phyloP scores from a whole-genome alignment of 2,888 invertebrate genomes.

The Scaptomyza caliginosa region DNA sequence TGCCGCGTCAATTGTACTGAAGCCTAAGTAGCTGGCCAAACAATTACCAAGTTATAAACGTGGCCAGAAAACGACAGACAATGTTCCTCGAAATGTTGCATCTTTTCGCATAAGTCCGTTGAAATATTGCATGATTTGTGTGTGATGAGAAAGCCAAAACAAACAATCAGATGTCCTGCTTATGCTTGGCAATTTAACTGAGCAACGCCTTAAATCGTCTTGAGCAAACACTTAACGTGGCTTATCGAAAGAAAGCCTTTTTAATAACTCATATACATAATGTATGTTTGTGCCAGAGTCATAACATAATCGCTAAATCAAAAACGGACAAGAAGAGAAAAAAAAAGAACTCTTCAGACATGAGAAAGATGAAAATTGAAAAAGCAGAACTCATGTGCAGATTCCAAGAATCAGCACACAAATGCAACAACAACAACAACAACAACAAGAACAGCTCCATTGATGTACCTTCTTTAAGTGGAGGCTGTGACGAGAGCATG shows the following conservation, averaged over 20 bases:
- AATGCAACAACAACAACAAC: constrained; percentile 2
- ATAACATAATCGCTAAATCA: constrained; percentile 71
- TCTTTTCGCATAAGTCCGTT: constrained; percentile 14
- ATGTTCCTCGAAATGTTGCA: constrained; percentile 21
- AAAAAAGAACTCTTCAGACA: constrained; percentile 34
- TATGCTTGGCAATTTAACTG: constrained; percentile 30
- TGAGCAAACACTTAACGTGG: constrained; percentile 63
- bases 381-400: constrained; percentile 45
- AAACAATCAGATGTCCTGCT: constrained; percentile 69
- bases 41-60: constrained; percentile 58
- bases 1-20: constrained; percentile 54
- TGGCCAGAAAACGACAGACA: constrained; percentile 41
- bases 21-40: constrained; percentile 57
- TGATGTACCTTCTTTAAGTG: constrained; percentile 27
- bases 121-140: constrained; percentile 6
- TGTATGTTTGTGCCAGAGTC: constrained; percentile 17
- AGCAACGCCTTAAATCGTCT: constrained; percentile 68
- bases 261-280: constrained; percentile 68
- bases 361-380: constrained; percentile 79
- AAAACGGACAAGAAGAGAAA: too few relatives aligned
- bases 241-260: constrained; percentile 74
- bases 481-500: constrained; percentile 29
- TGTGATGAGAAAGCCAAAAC: constrained; percentile 19
- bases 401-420: constrained; percentile 26
- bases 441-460: constrained; percentile 33